Evolutionary conservation across 1,140 invertebrate genomes (phyloP).

Genomic region (Phymastichus coffea): DNA sequence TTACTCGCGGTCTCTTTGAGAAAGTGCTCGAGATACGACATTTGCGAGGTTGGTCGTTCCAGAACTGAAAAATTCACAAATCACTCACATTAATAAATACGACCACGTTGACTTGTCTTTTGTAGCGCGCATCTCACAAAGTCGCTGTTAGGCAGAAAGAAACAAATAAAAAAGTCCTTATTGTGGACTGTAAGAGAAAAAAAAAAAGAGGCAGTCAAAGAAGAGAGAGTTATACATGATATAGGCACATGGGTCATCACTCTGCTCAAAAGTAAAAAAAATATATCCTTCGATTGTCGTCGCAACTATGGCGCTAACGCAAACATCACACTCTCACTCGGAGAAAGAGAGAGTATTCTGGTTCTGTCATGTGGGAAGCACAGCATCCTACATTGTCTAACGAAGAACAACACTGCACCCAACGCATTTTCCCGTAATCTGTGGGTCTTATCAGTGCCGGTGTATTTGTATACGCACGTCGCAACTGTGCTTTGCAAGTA

Average conservation of each 20-base stretch:
- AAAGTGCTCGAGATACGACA: constrained; percentile 87
- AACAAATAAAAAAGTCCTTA: constrained; percentile 4
- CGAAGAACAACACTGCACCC: too few species aligned
- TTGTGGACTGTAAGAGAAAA: neutral
- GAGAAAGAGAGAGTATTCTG: too few species aligned
- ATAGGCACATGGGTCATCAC: too few species aligned
- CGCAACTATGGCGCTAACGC: too few species aligned
- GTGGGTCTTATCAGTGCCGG: too few species aligned
- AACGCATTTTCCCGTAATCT: too few species aligned
- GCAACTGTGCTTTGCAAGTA: neutral
- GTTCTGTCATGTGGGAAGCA: too few species aligned
- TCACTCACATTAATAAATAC: neutral
- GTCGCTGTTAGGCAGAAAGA: constrained; percentile 19
- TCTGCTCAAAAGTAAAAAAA: too few species aligned
- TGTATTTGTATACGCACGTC: neutral
- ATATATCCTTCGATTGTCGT: too few species aligned
- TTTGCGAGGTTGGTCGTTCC: constrained; percentile 81
- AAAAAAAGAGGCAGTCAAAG: constrained; percentile 1
- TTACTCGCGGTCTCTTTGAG: constrained; percentile 71
- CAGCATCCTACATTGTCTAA: too few species aligned
- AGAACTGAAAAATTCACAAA: constrained; percentile 72
- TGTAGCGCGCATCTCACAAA: constrained; percentile 11
- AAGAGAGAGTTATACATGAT: too few species aligned
- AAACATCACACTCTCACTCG: too few species aligned
- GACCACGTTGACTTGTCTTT: neutral